Evolutionary conservation across 2,888 invertebrate species (phyloP).

Genomic region (Cylloceria caligata): DNA sequence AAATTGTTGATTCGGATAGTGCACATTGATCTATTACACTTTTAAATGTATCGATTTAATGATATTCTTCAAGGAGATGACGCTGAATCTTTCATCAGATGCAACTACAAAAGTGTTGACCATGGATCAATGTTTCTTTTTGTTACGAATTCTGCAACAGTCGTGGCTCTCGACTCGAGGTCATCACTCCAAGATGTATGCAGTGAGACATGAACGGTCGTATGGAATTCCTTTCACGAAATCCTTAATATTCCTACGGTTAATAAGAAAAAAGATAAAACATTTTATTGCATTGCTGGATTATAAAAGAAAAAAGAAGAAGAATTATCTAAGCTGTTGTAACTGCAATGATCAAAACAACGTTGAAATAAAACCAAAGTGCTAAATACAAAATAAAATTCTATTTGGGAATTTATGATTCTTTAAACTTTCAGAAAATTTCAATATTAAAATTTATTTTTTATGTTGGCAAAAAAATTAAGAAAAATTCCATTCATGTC

Average conservation of each 20-base stretch:
- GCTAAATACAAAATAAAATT: too few relatives aligned
- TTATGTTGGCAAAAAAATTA: background rate
- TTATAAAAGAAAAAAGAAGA: too few relatives aligned
- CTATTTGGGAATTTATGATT: too few relatives aligned
- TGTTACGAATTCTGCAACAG: background rate
- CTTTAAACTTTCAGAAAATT: too few relatives aligned
- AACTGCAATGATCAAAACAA: too few relatives aligned
- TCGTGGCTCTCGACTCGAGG: background rate
- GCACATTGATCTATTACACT: constrained; percentile 50
- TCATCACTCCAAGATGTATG: background rate
- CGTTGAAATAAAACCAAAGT: too few relatives aligned
- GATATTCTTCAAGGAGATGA: constrained; percentile 74
- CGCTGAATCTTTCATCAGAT: constrained; percentile 75
- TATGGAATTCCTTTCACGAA: background rate
- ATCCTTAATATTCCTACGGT: background rate
- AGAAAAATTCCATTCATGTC: background rate
- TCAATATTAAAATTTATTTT: background rate
- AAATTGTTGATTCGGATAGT: constrained; percentile 50
- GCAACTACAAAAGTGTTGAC: constrained; percentile 64
- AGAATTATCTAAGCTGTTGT: too few relatives aligned
- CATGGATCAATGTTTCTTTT: constrained; percentile 60
- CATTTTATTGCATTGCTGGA: too few relatives aligned
- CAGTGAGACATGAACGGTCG: background rate
- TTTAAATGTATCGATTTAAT: constrained; percentile 71
- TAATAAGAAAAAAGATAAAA: too few relatives aligned